Percentiles rank a stretch among this genome's conserved stretches.
These are phyloP conservation scores for Gymnopithys bicolor DNA, from an alignment of 2,797 vertebrate genomes.

Conservation along the genomic window DNA sequence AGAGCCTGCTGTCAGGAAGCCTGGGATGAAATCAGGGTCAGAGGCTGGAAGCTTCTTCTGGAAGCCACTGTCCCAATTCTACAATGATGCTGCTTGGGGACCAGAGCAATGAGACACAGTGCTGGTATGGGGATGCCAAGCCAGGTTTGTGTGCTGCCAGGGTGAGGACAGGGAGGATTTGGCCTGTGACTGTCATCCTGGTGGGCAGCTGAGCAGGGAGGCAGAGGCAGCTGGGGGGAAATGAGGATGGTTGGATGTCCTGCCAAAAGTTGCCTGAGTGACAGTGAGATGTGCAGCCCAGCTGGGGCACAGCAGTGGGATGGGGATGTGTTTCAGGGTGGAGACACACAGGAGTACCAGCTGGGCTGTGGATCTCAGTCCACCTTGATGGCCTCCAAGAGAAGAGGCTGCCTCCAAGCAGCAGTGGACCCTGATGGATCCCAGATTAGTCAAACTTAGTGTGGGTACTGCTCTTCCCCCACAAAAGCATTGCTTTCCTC, in stretches of 20 bases:
- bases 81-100: background rate
- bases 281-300: background rate
- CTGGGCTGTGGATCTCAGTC: accelerated
- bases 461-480: background rate
- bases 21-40: background rate
- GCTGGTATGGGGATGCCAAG: background rate
- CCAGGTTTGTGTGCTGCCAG: accelerated
- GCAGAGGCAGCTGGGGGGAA: background rate
- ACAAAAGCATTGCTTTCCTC: background rate
- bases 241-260: background rate
- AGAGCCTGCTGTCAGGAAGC: background rate
- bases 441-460: background rate
- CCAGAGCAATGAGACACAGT: accelerated
- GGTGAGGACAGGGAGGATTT: background rate
- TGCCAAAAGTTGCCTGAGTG: background rate
- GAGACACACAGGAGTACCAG: background rate
- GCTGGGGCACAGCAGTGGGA: accelerated
- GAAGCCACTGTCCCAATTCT: accelerated
- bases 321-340: background rate
- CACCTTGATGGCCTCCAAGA: background rate
- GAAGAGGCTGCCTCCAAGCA: background rate
- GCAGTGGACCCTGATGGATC: background rate
- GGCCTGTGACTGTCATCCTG: background rate
- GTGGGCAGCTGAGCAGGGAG: background rate
- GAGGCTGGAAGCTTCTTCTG: background rate